Percentiles rank a stretch among this genome's conserved stretches.
Conservation (phyloP, 2,888 invertebrate species). For the Yponomeuta malinellus region DNA sequence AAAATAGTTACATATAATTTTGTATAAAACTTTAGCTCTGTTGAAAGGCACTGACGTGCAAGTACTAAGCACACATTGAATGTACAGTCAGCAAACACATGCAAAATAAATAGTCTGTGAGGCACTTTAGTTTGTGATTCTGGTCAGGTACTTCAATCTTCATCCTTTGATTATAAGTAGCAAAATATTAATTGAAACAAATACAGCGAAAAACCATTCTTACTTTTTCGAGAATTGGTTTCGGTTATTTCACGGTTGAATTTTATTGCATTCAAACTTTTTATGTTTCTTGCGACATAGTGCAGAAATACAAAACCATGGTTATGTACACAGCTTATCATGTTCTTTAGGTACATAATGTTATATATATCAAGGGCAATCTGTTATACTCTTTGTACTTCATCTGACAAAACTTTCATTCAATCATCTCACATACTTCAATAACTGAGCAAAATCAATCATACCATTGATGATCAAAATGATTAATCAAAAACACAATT, state of each 20-base stretch:
- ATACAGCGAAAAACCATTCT: not conserved
- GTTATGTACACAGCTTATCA: not conserved
- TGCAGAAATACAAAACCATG: not conserved
- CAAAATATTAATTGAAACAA: not conserved
- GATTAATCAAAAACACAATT: not conserved
- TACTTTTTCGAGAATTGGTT: slow-evolving; percentile 12
- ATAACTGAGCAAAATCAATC: not conserved
- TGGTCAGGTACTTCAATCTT: not conserved
- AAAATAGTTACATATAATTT: slow-evolving; percentile 15
- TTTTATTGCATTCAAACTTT: slow-evolving; percentile 35
- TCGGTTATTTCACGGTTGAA: slow-evolving; percentile 56
- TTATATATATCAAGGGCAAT: not conserved
- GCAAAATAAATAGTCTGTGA: not conserved
- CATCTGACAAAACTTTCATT: slow-evolving; percentile 26
- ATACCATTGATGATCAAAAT: not conserved
- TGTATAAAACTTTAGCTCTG: slow-evolving; percentile 19
- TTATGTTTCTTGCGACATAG: slow-evolving; percentile 13
- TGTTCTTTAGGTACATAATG: not conserved
- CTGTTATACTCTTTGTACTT: slow-evolving; percentile 26
- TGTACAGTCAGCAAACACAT: not conserved
- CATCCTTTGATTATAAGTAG: not conserved
- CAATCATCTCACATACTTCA: not conserved
- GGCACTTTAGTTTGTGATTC: not conserved
- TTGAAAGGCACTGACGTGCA: slow-evolving; percentile 23
- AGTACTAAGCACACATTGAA: not conserved